These are phyloP conservation scores for Phalacrocorax pelagicus DNA, from an alignment of 2,113 vertebrate genomes.

Conservation along the genomic window DNA sequence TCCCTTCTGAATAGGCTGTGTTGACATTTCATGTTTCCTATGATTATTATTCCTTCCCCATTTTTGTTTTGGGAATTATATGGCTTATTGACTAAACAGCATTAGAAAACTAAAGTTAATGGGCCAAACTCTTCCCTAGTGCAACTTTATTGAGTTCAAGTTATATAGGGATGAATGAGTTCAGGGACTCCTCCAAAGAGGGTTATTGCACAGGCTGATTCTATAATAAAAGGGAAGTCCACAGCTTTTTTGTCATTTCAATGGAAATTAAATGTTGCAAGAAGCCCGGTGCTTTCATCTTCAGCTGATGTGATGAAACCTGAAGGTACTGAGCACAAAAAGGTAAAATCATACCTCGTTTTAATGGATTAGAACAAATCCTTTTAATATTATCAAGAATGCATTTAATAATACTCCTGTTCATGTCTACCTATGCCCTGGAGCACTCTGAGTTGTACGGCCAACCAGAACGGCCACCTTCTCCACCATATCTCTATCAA, in stretches of 20 bases:
- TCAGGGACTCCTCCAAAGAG: background rate
- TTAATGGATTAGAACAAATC: background rate
- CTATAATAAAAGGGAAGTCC: background rate
- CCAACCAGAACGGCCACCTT: background rate
- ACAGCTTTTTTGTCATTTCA: background rate
- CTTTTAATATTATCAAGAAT: background rate
- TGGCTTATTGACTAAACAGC: constrained; percentile 37
- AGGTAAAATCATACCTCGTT: background rate
- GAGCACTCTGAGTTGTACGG: background rate
- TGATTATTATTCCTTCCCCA: background rate
- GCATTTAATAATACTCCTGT: background rate
- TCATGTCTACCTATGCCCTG: background rate
- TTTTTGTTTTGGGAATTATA: constrained; percentile 33
- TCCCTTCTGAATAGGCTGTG: background rate
- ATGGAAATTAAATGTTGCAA: background rate
- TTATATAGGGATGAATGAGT: constrained; percentile 8
- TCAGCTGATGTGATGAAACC: background rate
- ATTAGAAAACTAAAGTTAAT: constrained; percentile 34
- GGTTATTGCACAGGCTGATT: background rate
- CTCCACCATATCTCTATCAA: background rate
- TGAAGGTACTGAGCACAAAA: background rate
- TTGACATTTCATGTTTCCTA: constrained; percentile 6
- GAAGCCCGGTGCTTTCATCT: background rate
- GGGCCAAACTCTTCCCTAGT: constrained; percentile 4
- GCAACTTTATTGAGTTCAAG: constrained; percentile 1